Base-by-base conservation (phyloP, 2,797 vertebrate genomes). In the Phalanger gymnotis region DNA sequence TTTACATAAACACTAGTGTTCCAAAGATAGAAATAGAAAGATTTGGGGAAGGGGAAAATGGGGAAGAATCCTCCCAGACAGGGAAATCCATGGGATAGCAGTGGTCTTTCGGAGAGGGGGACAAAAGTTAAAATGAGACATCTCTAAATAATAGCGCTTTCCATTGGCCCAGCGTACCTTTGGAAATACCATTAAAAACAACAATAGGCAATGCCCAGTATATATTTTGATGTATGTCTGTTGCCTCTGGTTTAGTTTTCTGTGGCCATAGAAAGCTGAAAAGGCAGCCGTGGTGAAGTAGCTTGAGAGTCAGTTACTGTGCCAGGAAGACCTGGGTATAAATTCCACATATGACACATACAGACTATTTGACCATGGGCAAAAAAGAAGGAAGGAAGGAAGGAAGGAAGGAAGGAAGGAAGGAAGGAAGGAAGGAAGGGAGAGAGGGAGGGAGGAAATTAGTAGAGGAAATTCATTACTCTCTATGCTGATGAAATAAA, bases 1-100 rank as follows among this genome's bases (percentile, higher is more conserved):
- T 97, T 56, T 91, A 91, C 61, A 73, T 93, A 96, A 93, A 95
- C 90, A 91, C 66, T 51, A 92, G 81, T 90, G 87, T 96, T 92
- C 87, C 9, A 10, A 96, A 95, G 54, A 90, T 95, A 94, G 58
- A 93, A 95, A 94, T 93, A 91, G 81, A 96, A 55, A 58, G 95
- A 92, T 28, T 81, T 97, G 56, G 28, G n/a, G n/a, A 40, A 93
- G 87, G 90, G 53, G 9, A 19, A 34, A 87, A 90, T 54, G 53
- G 40, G 73, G 40, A 51, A 51, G 22, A 27, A 27, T 28, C 73
- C 22, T 87, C 22, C 47, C 40, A 87, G 73, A 87, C 1, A 47
- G 7, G 40, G 40, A 87, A 87, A 87, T 87, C 73, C 40, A 51
- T 28, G 22, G 73, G 40, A 6, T 51, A 51, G 3, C 9, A 51